A percentile compares a stretch with the other conserved stretches of the same genome.
Evolutionary conservation across 2,113 vertebrate species (phyloP).

Genomic region (Heterocephalus glaber): DNA sequence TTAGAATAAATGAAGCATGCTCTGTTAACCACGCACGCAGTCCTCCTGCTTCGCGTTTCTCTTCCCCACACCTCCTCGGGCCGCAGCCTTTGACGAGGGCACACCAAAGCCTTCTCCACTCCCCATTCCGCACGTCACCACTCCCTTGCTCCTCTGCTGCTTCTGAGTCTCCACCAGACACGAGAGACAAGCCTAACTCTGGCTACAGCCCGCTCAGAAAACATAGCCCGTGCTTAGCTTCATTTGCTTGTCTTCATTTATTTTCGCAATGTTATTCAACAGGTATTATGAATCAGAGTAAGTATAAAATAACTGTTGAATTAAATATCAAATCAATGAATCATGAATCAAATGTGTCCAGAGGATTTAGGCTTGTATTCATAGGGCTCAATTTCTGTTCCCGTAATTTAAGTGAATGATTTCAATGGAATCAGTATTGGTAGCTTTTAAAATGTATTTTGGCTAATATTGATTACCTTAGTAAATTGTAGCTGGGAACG

Average conservation of each 20-base stretch:
- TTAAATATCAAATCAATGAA: neutral
- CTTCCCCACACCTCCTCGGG: accelerated
- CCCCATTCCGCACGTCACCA: no score
- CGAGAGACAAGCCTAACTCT: no score
- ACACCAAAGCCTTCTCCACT: accelerated
- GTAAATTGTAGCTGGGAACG: neutral
- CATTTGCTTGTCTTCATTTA: neutral
- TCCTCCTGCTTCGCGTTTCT: neutral
- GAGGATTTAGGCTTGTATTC: neutral
- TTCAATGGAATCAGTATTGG: neutral
- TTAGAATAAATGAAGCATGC: neutral
- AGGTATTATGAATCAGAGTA: neutral
- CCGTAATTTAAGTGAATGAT: neutral
- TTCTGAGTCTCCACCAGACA: neutral
- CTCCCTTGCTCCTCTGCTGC: neutral
- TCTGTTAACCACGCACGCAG: no score
- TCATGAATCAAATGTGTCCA: neutral
- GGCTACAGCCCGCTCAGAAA: accelerated
- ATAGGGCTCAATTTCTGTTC: neutral
- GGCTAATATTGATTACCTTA: neutral
- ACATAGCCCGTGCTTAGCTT: neutral
- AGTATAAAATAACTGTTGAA: neutral
- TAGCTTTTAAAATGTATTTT: neutral
- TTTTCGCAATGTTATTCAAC: neutral
- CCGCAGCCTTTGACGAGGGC: accelerated